Evolutionary conservation across 2,797 vertebrate species (phyloP).

Genomic region (Catostomus latipinnis): DNA sequence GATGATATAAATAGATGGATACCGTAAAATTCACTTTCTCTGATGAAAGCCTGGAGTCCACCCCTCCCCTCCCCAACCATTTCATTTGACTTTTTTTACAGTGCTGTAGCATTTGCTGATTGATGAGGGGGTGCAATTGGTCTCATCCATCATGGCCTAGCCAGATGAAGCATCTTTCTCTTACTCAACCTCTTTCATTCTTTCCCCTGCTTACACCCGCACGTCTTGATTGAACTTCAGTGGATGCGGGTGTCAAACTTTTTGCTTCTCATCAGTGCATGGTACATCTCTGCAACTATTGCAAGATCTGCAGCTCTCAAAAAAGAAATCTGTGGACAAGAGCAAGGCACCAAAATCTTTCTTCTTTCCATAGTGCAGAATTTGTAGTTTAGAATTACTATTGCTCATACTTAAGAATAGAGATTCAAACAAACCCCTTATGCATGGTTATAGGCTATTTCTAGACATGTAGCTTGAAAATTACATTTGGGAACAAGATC

Average conservation of each 20-base stretch:
- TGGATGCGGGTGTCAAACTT: constrained; percentile 52
- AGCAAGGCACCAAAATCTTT: background rate
- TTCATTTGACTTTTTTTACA: background rate
- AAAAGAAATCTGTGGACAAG: constrained; percentile 33
- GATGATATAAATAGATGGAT: constrained; percentile 32
- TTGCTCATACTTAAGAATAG: no score
- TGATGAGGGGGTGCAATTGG: constrained; percentile 57
- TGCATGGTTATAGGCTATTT: no score
- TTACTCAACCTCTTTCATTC: constrained; percentile 23
- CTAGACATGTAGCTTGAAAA: no score
- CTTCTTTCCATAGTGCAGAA: background rate
- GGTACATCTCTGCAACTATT: background rate
- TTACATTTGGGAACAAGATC: no score
- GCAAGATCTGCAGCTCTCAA: constrained; percentile 1
- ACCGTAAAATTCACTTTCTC: constrained; percentile 14
- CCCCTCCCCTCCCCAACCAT: no score
- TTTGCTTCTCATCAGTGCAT: constrained; percentile 30
- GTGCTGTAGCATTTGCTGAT: constrained; percentile 56
- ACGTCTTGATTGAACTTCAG: constrained; percentile 49
- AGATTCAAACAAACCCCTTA: no score
- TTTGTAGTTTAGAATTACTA: no score
- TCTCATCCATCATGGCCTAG: constrained; percentile 59
- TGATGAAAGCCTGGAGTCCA: no score
- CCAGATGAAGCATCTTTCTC: constrained; percentile 36
- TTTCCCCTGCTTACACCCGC: background rate